These are phyloP conservation scores for Microcebus tavaratra DNA, from an alignment of 2,113 vertebrate genomes.

Conservation along the genomic window DNA sequence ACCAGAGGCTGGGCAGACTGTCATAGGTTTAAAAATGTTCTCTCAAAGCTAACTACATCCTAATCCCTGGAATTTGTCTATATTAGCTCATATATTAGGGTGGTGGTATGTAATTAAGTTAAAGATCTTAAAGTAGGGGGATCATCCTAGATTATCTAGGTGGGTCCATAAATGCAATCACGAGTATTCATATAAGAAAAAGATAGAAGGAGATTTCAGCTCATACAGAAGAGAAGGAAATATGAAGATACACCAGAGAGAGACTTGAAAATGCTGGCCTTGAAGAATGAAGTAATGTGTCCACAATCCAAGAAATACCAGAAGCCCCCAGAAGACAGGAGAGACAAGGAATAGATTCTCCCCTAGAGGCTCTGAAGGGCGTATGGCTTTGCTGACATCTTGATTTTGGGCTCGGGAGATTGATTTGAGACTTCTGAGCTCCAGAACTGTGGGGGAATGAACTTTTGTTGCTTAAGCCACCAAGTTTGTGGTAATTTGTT, in stretches of 20 bases:
- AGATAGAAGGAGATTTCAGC: not conserved
- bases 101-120: not conserved
- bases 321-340: not conserved
- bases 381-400: rapidly evolving
- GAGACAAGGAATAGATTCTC: not conserved
- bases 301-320: not conserved
- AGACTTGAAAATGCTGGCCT: not conserved
- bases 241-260: not conserved
- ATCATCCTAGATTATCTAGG: not conserved
- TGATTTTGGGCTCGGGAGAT: not conserved
- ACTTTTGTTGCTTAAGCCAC: not conserved
- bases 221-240: not conserved
- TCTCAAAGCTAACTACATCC: not conserved
- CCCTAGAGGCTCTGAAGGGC: not conserved
- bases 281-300: not conserved
- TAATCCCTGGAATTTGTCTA: not conserved
- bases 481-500: not conserved
- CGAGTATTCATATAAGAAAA: not conserved
- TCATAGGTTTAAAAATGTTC: not conserved
- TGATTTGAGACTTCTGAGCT: not conserved
- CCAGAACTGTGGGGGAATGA: not conserved
- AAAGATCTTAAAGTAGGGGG: not conserved
- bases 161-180: not conserved
- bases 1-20: not conserved
- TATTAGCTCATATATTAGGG: not conserved